Conservation (phyloP, 2,888 invertebrate genomes). For the Reticulitermes lucifugus region DNA sequence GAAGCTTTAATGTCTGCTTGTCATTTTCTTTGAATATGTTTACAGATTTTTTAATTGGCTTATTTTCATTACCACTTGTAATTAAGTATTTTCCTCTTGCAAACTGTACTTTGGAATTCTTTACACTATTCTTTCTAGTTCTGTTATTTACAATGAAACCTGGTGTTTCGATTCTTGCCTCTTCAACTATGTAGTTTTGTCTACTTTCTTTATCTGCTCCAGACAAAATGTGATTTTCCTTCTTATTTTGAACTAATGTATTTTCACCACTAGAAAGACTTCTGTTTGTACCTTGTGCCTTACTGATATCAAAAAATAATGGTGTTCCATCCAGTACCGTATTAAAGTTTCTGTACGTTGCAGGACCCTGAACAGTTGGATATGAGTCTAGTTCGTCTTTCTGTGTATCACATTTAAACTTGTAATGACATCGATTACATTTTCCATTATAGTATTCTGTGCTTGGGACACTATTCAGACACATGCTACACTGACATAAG, state of each 20-base stretch:
- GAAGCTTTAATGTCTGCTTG: not conserved
- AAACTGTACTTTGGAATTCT: not conserved
- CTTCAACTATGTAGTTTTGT: not conserved
- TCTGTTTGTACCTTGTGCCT: slow-evolving; percentile 2
- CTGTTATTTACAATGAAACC: not conserved
- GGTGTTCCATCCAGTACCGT: slow-evolving; percentile 10
- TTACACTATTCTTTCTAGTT: not conserved
- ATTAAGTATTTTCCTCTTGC: not conserved
- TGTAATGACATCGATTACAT: not conserved
- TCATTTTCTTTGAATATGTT: not conserved
- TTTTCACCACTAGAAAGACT: not conserved
- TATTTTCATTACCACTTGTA: not conserved
- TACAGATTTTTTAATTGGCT: not conserved
- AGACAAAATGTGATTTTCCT: not conserved
- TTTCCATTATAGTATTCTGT: not conserved
- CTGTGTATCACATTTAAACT: not conserved
- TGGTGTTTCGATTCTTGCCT: not conserved
- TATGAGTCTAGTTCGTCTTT: not conserved
- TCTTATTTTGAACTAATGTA: not conserved
- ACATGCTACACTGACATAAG: not conserved
- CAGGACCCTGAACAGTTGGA: not conserved
- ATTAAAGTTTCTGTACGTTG: not conserved
- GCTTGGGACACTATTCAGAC: slow-evolving; percentile 12
- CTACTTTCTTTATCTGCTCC: not conserved
- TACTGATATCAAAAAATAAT: not conserved